Evolutionary conservation across 2,113 vertebrate genomes (phyloP), one percentile per base, ranked within the genome.

Genomic region (Platysteira castanea): DNA sequence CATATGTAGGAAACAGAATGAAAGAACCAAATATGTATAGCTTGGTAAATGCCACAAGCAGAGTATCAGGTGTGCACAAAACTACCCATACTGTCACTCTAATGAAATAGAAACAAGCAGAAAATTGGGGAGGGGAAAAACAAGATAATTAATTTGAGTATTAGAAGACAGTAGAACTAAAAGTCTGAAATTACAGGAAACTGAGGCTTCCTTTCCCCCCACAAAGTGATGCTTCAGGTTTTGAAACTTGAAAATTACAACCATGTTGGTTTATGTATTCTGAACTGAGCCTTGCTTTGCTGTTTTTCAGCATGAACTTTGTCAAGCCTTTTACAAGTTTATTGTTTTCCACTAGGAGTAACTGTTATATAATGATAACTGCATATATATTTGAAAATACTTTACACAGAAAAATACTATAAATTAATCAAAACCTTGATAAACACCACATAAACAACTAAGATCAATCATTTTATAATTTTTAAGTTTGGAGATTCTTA

Each of bases 401-500:
- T 59, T 59, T 59, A 59, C 22, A 63, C 27, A 30, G 18, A 53
- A 82, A 88, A 83, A 85, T 76, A 88, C 76, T 78, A 64, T 77
- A 63, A 83, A 83, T 91, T 39, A 80, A 7, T 39, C 22, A 50
- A 95, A 71, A 68, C 19, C 42, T 30, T 47, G 33, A 81, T 63
- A 92, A 79, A 74, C 37, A 65, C 18, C 52, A 71, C 39, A 75
- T 7, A 65, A 83, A 64, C 68, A 59, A 69, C 49, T 44, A 81
- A 67, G 33, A 59, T 15, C 37, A 19, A 74, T 54, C 20, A 27
- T 41, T 57, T 65, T 71, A 70, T 35, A 68, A 47, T 47, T 68
- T 44, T 68, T 68, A 22, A 53, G 47, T 77, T 75, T 83, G 17
- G 61, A 93, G 30, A 56, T 80, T 95, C 98, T 98, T 98, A 99